Evolutionary conservation across 1,140 invertebrate genomes (phyloP).

Genomic region (Liolophura sinensis): DNA sequence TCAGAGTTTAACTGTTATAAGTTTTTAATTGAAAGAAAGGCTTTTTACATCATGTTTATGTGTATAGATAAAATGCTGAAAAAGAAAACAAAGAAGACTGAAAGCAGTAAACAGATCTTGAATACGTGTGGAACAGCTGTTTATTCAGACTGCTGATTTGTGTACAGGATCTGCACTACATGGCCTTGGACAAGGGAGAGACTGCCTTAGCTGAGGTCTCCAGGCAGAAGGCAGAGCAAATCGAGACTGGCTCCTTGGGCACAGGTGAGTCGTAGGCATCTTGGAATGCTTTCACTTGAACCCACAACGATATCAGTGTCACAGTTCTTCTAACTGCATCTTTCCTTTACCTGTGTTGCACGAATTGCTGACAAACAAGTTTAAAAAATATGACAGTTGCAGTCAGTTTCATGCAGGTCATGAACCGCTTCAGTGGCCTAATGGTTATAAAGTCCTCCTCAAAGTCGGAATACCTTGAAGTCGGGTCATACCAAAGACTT

Average conservation of each 20-base stretch:
- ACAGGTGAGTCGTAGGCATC: slow-evolving; percentile 17
- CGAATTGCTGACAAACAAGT: neutral
- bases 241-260: slow-evolving; percentile 46
- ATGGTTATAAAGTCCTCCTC: no score
- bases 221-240: slow-evolving; percentile 72
- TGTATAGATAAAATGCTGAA: no score
- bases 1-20: no score
- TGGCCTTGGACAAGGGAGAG: slow-evolving; percentile 71
- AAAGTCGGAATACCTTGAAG: no score
- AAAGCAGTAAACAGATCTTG: neutral
- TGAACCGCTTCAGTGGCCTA: no score
- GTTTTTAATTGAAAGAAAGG: no score
- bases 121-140: slow-evolving; percentile 35
- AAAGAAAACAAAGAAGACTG: no score
- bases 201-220: slow-evolving; percentile 75
- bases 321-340: neutral
- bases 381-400: no score
- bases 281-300: neutral
- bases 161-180: slow-evolving; percentile 83
- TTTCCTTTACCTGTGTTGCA: neutral
- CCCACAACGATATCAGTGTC: neutral
- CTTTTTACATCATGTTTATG: no score
- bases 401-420: no score
- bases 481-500: no score
- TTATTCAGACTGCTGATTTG: slow-evolving; percentile 78